Evolutionary conservation across 37 sponge, comb jelly and placozoan species (phyloP).

Genomic region (Crambe crambe): DNA sequence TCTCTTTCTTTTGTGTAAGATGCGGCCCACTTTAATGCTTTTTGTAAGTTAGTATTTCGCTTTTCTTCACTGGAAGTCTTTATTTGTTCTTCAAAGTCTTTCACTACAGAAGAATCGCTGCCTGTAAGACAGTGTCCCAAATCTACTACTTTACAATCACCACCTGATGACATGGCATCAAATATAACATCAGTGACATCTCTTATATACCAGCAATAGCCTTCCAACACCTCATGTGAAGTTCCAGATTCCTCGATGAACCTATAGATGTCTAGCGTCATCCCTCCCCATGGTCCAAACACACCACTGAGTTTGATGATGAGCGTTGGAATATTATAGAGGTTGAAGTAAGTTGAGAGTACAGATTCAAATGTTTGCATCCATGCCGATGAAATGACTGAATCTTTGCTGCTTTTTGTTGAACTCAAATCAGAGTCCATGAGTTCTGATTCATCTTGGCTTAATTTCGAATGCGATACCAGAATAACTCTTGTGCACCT

Average conservation of each 20-base stretch:
- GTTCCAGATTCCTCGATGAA: neutral
- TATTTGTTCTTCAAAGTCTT: neutral
- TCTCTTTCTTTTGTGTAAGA: neutral
- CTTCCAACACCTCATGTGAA: neutral
- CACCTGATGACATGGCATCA: neutral
- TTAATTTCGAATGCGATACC: neutral
- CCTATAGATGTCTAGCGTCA: neutral
- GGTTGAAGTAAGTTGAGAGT: conserved; percentile 29
- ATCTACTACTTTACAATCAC: conserved; percentile 8
- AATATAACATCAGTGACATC: neutral
- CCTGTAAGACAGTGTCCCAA: neutral
- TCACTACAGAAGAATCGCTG: neutral
- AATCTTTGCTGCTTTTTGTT: neutral
- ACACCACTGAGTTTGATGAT: conserved; percentile 15
- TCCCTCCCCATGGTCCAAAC: conserved; percentile 57
- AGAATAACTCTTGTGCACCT: conserved; percentile 25
- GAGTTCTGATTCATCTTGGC: no score
- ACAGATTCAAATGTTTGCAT: conserved; percentile 26
- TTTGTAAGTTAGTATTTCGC: neutral
- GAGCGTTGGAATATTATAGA: conserved; percentile 10
- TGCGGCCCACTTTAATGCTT: conserved; percentile 20
- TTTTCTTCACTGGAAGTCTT: neutral
- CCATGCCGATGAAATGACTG: neutral
- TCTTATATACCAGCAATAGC: conserved; percentile 41
- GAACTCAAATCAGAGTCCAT: neutral